Conservation (phyloP, 2,888 invertebrate genomes). For the Drosophila mimetica region DNA sequence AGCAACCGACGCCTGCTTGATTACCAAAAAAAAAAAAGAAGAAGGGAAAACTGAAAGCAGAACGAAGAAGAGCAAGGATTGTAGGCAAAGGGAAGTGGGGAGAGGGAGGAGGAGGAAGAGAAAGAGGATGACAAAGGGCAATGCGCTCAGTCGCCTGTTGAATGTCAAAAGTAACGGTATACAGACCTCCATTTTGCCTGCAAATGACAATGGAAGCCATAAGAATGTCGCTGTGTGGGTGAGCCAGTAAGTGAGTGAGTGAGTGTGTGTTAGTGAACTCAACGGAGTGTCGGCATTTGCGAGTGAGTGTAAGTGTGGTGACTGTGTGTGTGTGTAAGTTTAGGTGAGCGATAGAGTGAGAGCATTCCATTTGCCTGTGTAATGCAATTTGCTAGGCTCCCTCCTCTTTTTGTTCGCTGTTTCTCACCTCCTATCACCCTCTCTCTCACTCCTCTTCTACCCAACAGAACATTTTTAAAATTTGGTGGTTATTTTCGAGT, state of each 20-base stretch:
- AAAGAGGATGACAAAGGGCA: constrained; percentile 25
- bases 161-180: constrained; percentile 56
- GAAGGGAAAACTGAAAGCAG: constrained; percentile 15
- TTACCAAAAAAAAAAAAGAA: constrained; percentile 36
- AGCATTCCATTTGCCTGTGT: constrained; percentile 20
- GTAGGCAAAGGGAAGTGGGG: neutral
- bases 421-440: neutral
- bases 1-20: constrained; percentile 51
- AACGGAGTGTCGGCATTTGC: constrained; percentile 28
- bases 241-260: constrained; percentile 1
- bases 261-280: constrained; percentile 22
- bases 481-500: neutral
- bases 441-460: neutral
- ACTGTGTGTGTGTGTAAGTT: neutral
- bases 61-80: constrained; percentile 10
- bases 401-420: neutral
- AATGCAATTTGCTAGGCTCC: constrained; percentile 38
- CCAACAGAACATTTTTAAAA: neutral
- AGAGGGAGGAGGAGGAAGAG: neutral
- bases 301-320: constrained; percentile 1
- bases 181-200: constrained; percentile 1
- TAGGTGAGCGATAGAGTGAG: neutral
- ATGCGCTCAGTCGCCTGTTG: constrained; percentile 63
- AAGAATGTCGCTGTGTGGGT: constrained; percentile 34
- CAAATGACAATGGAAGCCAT: constrained; percentile 54